Evolutionary conservation across 2,797 vertebrate species (phyloP).

Genomic region (Eospalax fontanierii): DNA sequence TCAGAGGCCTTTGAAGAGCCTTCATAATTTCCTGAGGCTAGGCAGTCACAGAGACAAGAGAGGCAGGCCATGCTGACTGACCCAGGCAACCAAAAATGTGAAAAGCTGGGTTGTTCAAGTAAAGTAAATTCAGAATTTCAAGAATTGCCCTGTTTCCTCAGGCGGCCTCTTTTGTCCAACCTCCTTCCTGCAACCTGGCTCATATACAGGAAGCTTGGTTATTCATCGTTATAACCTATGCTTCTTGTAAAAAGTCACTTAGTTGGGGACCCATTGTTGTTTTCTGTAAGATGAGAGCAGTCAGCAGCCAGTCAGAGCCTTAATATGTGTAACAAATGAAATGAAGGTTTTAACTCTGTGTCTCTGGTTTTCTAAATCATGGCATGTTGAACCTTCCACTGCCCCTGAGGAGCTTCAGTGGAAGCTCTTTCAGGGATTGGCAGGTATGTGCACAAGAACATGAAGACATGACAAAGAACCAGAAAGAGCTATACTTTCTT

Average conservation of each 20-base stretch:
- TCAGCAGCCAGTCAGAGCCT: not conserved
- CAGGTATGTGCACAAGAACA: slow-evolving; percentile 8
- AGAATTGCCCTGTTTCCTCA: not conserved
- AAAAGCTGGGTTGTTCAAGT: not conserved
- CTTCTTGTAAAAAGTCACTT: not conserved
- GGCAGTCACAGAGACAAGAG: not conserved
- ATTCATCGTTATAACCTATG: not conserved
- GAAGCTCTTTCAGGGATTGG: not conserved
- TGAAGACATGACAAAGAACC: not conserved
- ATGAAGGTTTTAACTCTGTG: not conserved
- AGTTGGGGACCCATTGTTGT: not conserved
- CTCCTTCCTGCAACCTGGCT: not conserved
- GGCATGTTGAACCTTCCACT: not conserved
- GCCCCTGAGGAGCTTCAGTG: not conserved
- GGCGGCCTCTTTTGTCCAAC: not conserved
- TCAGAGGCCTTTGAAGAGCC: not conserved
- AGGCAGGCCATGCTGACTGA: not conserved
- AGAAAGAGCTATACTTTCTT: slow-evolving; percentile 40
- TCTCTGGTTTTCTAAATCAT: not conserved
- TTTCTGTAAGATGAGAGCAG: not conserved
- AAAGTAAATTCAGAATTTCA: not conserved
- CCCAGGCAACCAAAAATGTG: not conserved
- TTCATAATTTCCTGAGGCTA: not conserved
- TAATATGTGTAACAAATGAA: not conserved
- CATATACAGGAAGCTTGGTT: not conserved